Evolutionary conservation across 2,797 vertebrate genomes (phyloP).

Genomic region (Amniataba percoides): DNA sequence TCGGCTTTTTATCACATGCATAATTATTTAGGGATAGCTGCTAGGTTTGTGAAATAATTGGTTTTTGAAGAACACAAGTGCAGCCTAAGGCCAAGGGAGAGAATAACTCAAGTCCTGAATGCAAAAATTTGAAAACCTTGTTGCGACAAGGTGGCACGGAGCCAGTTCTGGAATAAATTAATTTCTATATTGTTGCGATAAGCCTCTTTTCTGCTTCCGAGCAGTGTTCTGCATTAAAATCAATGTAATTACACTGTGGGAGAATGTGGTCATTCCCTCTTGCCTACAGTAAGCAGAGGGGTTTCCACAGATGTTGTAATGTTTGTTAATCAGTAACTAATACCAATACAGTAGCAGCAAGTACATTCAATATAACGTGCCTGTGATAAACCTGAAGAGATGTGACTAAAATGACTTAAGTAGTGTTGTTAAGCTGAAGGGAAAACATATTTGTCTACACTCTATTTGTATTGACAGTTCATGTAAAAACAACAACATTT

Average conservation of each 20-base stretch:
- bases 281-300: neutral
- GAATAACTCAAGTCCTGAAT: constrained; percentile 31
- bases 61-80: constrained; percentile 62
- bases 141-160: constrained; percentile 23
- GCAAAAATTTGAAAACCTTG: constrained; percentile 22
- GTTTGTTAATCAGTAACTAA: neutral
- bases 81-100: constrained; percentile 36
- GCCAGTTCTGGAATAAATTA: constrained; percentile 1
- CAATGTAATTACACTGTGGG: neutral
- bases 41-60: constrained; percentile 67
- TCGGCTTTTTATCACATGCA: constrained; percentile 53
- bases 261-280: neutral
- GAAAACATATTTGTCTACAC: neutral
- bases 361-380: neutral
- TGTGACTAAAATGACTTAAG: neutral
- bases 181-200: constrained; percentile 1
- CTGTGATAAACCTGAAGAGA: neutral
- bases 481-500: neutral
- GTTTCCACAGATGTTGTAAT: neutral
- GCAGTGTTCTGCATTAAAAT: constrained; percentile 10
- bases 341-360: neutral
- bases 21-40: constrained; percentile 62
- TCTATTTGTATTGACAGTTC: neutral
- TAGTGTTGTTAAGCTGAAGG: neutral
- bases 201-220: neutral